These are phyloP conservation scores for Drosophila infuscata DNA, from an alignment of 2,888 invertebrate species.

Conservation along the genomic window DNA sequence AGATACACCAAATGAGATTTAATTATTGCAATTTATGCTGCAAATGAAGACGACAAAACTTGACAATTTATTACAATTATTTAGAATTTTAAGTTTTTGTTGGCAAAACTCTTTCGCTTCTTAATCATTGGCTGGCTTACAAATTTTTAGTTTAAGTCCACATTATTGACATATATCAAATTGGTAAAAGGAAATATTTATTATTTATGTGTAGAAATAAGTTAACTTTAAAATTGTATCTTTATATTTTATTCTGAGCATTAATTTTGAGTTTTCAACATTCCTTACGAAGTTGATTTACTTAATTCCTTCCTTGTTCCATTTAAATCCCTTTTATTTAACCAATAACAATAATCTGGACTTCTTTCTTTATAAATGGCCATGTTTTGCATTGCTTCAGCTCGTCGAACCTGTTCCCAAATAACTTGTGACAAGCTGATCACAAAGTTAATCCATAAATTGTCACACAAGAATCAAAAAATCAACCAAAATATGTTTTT, in stretches of 20 bases:
- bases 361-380: not conserved
- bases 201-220: not conserved
- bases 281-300: not conserved
- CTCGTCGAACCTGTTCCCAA: conserved; percentile 36
- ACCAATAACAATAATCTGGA: not conserved
- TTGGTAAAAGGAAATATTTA: not conserved
- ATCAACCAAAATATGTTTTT: conserved; percentile 81
- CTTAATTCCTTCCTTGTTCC: not conserved
- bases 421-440: conserved; percentile 43
- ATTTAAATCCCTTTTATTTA: not conserved
- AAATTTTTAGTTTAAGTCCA: too few species aligned
- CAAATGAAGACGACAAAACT: conserved; percentile 9
- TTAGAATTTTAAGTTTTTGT: not conserved
- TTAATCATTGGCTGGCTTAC: too few species aligned
- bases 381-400: not conserved
- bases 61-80: not conserved
- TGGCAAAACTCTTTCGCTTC: too few species aligned
- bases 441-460: conserved; percentile 77
- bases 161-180: too few species aligned
- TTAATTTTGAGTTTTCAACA: not conserved
- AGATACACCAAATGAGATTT: conserved; percentile 45
- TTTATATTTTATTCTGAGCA: not conserved
- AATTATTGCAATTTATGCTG: conserved; percentile 23
- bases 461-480: conserved; percentile 74
- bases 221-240: not conserved